Percentiles rank a stretch among this genome's conserved stretches.
Conservation (phyloP, 2,888 invertebrate species). For the Argynnis bischoffii region DNA sequence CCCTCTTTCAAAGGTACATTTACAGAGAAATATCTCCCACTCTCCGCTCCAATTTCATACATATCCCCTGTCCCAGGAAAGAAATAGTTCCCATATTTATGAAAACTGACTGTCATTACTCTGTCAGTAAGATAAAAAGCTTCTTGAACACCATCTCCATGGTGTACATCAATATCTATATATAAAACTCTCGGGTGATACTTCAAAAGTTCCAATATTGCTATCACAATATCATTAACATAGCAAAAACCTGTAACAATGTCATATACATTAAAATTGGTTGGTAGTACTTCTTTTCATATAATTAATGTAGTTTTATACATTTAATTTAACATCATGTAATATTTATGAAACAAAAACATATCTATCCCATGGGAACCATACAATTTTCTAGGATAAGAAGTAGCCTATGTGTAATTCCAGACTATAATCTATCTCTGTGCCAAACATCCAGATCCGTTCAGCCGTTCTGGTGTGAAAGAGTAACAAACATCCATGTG, state of each 20-base stretch:
- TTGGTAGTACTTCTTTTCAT: too few relatives aligned
- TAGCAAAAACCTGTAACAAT: conserved; percentile 93
- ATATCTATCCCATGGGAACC: too few relatives aligned
- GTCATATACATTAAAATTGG: background rate
- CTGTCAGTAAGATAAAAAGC: conserved; percentile 98
- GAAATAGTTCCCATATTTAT: conserved; percentile 98
- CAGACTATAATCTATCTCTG: too few relatives aligned
- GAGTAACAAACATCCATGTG: too few relatives aligned
- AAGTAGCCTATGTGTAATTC: too few relatives aligned
- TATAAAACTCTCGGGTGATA: conserved; percentile 97
- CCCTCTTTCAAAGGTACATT: conserved; percentile 99
- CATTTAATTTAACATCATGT: too few relatives aligned
- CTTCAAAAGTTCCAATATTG: conserved; percentile 96
- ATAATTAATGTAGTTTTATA: too few relatives aligned
- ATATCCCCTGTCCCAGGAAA: conserved; percentile 99
- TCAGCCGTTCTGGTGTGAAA: too few relatives aligned
- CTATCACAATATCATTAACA: conserved; percentile 99
- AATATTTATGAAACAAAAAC: too few relatives aligned
- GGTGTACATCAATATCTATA: conserved; percentile 99
- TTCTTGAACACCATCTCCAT: conserved; percentile 98
- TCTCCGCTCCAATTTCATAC: conserved; percentile 98
- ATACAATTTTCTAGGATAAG: too few relatives aligned
- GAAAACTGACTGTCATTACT: conserved; percentile 99
- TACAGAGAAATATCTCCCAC: conserved; percentile 97
- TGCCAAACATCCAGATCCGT: too few relatives aligned